Evolutionary conservation across 1,140 invertebrate species (phyloP).

Genomic region (Wiebesia pumilae): DNA sequence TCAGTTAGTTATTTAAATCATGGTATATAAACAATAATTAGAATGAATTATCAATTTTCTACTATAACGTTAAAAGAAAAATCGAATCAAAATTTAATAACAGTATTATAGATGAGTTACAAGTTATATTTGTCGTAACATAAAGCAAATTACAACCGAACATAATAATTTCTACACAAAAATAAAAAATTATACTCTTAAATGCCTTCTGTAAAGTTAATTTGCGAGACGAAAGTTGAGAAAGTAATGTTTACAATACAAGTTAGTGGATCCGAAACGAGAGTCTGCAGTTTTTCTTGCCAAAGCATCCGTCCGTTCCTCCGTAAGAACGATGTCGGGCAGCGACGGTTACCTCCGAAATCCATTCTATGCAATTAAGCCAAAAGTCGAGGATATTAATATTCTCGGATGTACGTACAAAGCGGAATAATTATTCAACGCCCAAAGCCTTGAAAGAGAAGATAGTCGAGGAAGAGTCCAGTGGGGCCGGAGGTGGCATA

Average conservation of each 20-base stretch:
- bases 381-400: constrained; percentile 69
- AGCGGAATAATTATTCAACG: constrained; percentile 71
- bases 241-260: not conserved
- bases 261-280: not conserved
- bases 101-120: too few species aligned
- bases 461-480: constrained; percentile 1
- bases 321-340: constrained; percentile 19
- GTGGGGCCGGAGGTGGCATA: not conserved
- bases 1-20: too few species aligned
- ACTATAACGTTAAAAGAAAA: too few species aligned
- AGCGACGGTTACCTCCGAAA: constrained; percentile 59
- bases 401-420: constrained; percentile 70
- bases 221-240: too few species aligned
- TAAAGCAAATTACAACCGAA: too few species aligned
- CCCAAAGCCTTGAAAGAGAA: constrained; percentile 54
- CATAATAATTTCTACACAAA: too few species aligned
- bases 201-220: too few species aligned
- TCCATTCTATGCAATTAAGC: constrained; percentile 71
- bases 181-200: too few species aligned
- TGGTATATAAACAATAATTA: too few species aligned
- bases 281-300: not conserved
- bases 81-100: too few species aligned
- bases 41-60: too few species aligned
- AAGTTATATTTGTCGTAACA: too few species aligned
- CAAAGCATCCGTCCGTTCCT: not conserved